These are phyloP conservation scores for Acropternis orthonyx DNA, from an alignment of 2,797 vertebrate species.

Conservation along the genomic window DNA sequence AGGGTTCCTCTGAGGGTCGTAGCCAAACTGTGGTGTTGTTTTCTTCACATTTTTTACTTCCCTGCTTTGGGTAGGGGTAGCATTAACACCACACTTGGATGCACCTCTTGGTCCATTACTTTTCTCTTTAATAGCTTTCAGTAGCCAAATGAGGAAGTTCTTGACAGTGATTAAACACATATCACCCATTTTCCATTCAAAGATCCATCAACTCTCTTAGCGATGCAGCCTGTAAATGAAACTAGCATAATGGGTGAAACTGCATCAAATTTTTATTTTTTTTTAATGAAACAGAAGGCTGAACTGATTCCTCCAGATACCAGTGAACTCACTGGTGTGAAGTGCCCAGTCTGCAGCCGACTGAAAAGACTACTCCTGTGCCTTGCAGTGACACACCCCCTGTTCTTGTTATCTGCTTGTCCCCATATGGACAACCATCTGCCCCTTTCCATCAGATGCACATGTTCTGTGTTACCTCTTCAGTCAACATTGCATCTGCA, in stretches of 20 bases:
- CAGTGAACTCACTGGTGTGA: neutral
- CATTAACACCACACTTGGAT: neutral
- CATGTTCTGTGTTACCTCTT: neutral
- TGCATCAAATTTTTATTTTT: neutral
- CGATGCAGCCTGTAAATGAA: neutral
- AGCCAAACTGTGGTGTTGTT: neutral
- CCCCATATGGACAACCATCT: neutral
- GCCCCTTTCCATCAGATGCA: neutral
- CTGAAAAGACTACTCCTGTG: neutral
- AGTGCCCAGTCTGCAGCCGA: neutral
- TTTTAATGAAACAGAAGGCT: neutral
- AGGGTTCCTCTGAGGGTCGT: accelerated
- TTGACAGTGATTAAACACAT: neutral
- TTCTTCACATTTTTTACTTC: neutral
- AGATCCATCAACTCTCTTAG: neutral
- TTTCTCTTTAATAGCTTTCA: neutral
- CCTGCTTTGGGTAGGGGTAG: neutral
- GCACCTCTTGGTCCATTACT: neutral
- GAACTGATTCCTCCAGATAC: neutral
- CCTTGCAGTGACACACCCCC: neutral
- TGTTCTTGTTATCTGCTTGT: neutral
- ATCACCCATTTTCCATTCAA: neutral
- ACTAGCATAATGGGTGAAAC: neutral
- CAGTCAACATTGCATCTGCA: neutral
- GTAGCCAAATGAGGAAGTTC: neutral